phyloP scores from a whole-genome alignment of 1,140 invertebrate genomes.

The Daktulosphaira vitifoliae region DNA sequence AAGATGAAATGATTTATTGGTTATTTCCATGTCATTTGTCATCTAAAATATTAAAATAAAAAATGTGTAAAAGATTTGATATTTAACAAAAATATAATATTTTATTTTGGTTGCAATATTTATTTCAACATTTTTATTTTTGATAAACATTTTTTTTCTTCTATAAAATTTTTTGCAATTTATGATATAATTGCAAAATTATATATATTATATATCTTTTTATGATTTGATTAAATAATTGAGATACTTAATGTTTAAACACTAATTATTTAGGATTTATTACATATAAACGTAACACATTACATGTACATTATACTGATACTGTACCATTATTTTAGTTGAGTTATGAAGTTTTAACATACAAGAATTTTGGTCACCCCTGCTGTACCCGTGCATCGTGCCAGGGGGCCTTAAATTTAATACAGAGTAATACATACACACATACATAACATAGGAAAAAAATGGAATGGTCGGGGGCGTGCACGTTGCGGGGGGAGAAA shows the following conservation, averaged over 20 bases:
- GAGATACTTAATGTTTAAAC: too few relatives aligned
- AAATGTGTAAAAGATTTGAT: not conserved
- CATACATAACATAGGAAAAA: not conserved
- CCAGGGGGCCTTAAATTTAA: constrained; percentile 22
- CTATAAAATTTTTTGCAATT: too few relatives aligned
- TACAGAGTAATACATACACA: not conserved
- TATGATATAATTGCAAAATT: too few relatives aligned
- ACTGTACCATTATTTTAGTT: too few relatives aligned
- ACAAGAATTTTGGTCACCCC: constrained; percentile 25
- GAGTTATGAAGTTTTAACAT: too few relatives aligned
- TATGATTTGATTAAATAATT: too few relatives aligned
- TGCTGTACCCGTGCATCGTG: constrained; percentile 15
- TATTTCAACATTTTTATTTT: too few relatives aligned
- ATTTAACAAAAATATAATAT: too few relatives aligned
- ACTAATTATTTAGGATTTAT: not conserved
- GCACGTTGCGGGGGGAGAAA: constrained; percentile 13
- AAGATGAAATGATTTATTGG: constrained; percentile 38
- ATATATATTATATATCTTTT: too few relatives aligned
- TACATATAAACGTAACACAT: not conserved
- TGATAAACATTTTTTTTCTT: too few relatives aligned
- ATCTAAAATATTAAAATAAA: not conserved
- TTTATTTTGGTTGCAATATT: too few relatives aligned
- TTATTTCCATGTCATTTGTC: constrained; percentile 21
- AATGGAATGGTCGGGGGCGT: constrained; percentile 16
- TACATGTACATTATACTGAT: too few relatives aligned